phyloP scores from a whole-genome alignment of 2,113 vertebrate genomes.

The Gallinago undulata region DNA sequence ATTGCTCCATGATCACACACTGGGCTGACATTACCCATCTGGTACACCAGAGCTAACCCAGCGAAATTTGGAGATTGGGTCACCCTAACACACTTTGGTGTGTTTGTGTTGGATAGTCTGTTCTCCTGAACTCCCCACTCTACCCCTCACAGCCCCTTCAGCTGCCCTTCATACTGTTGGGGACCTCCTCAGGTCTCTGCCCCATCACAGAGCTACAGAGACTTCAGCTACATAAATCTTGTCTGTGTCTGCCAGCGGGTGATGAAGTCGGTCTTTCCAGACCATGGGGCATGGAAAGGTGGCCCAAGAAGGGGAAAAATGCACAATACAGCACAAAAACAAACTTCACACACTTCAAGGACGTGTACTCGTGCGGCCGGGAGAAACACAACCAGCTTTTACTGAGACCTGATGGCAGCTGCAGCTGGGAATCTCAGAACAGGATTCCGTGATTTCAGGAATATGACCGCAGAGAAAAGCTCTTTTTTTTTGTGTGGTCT shows the following conservation, averaged over 20 bases:
- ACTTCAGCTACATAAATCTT: not conserved
- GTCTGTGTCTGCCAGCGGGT: not conserved
- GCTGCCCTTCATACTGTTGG: not conserved
- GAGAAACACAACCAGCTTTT: not conserved
- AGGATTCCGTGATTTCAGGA: not conserved
- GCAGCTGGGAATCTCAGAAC: not conserved
- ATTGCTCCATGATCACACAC: not conserved
- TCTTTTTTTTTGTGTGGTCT: not conserved
- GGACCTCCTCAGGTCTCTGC: not conserved
- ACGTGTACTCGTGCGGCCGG: not conserved
- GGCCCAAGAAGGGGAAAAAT: not conserved
- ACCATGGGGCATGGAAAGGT: not conserved
- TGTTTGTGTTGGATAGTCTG: not conserved
- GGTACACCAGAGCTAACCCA: not conserved
- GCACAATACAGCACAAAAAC: not conserved
- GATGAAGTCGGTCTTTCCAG: not conserved
- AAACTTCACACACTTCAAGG: not conserved
- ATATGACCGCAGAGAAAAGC: not conserved
- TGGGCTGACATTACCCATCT: not conserved
- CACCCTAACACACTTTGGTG: not conserved
- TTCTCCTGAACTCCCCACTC: not conserved
- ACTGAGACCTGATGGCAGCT: not conserved
- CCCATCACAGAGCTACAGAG: not conserved
- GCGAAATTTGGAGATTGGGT: not conserved
- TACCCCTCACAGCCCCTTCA: not conserved